Percentiles rank a stretch among this genome's conserved stretches.
These are phyloP conservation scores for Sander lucioperca DNA, from an alignment of 2,113 vertebrate genomes.

Conservation along the genomic window DNA sequence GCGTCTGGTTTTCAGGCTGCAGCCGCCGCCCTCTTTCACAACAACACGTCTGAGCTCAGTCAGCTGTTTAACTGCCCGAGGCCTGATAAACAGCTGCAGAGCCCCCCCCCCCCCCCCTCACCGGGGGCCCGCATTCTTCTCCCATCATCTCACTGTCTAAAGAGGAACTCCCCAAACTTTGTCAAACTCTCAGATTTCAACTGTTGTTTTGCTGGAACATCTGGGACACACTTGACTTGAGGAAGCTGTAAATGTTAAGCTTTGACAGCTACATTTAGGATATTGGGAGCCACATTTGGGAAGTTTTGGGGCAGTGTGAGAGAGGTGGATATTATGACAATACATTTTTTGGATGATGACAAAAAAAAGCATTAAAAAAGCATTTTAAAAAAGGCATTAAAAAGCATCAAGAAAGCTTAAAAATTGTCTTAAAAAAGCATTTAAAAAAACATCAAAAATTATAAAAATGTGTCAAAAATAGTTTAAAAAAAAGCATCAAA, in stretches of 20 bases:
- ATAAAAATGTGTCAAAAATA: no score
- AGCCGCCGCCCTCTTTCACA: constrained; percentile 64
- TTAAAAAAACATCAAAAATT: no score
- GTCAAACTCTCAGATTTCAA: neutral
- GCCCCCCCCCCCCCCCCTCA: neutral
- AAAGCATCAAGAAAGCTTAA: no score
- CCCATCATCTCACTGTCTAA: neutral
- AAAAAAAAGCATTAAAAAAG: no score
- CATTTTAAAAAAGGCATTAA: no score
- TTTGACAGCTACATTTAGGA: neutral
- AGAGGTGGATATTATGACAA: no score
- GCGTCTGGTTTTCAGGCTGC: neutral
- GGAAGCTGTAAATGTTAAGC: no score
- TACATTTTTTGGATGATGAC: no score
- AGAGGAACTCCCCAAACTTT: neutral
- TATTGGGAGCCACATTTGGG: no score
- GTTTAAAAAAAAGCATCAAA: no score
- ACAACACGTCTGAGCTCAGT: constrained; percentile 44
- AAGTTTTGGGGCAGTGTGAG: no score
- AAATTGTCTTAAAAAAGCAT: no score
- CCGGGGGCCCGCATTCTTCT: neutral
- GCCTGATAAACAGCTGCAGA: neutral
- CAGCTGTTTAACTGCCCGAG: constrained; percentile 41
- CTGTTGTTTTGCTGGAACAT: neutral
- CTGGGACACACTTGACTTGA: neutral